A percentile compares a stretch with the other conserved stretches of the same genome.
phyloP scores from a whole-genome alignment of 2,888 invertebrate genomes.

The Acronicta leporina region DNA sequence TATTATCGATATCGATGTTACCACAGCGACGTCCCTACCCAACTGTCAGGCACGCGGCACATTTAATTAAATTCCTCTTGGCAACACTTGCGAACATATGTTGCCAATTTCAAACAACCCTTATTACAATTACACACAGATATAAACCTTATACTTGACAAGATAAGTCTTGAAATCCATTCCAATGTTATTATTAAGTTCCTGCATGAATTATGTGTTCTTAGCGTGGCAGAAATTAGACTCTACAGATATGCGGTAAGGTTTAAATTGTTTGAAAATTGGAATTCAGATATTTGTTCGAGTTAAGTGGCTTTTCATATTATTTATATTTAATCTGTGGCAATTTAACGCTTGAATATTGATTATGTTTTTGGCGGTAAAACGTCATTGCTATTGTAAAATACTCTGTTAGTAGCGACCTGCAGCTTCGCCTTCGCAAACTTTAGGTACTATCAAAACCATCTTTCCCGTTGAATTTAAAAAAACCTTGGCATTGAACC shows the following conservation, averaged over 20 bases:
- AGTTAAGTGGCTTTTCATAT: slow-evolving; percentile 29
- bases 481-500: too few relatives aligned
- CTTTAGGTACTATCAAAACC: too few relatives aligned
- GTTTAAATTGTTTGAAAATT: slow-evolving; percentile 7
- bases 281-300: slow-evolving; percentile 28
- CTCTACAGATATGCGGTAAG: slow-evolving; percentile 1
- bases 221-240: neutral
- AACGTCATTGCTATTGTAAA: too few relatives aligned
- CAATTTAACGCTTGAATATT: neutral
- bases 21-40: slow-evolving; percentile 53
- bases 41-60: slow-evolving; percentile 75
- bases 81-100: slow-evolving; percentile 85
- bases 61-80: slow-evolving; percentile 90
- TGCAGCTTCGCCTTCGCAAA: too few relatives aligned
- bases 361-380: too few relatives aligned
- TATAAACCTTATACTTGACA: slow-evolving; percentile 15
- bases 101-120: slow-evolving; percentile 75
- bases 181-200: slow-evolving; percentile 7
- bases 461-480: too few relatives aligned
- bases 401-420: too few relatives aligned
- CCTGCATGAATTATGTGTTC: neutral
- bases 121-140: slow-evolving; percentile 25
- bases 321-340: slow-evolving; percentile 3
- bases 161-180: slow-evolving; percentile 30
- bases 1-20: slow-evolving; percentile 34